These are phyloP conservation scores for Embidobia sp. DNA, from an alignment of 2,888 invertebrate species.

Conservation along the genomic window DNA sequence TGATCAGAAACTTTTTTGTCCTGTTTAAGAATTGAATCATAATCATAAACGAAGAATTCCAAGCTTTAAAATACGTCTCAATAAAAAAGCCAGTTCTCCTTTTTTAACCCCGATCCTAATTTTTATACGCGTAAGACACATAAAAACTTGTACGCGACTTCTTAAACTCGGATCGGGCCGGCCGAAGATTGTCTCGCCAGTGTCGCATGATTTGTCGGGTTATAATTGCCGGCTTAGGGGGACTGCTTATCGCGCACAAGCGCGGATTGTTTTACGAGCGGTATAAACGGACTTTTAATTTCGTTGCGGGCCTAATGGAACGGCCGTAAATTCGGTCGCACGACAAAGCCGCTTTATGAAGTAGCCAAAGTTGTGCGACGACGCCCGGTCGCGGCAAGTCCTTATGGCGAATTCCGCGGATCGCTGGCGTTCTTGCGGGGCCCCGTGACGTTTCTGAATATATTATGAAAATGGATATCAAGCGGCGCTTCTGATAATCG, in stretches of 20 bases:
- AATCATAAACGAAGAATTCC: too few relatives aligned
- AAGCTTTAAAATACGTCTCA: too few relatives aligned
- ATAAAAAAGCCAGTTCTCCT: too few relatives aligned
- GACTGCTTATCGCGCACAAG: background rate
- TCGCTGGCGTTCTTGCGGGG: slow-evolving; percentile 25
- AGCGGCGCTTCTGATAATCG: slow-evolving; percentile 45
- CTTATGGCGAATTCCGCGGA: slow-evolving; percentile 35
- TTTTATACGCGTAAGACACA: too few relatives aligned
- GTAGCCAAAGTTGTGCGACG: slow-evolving; percentile 33
- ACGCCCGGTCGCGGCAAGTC: background rate
- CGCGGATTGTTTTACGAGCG: slow-evolving; percentile 19
- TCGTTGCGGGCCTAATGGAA: slow-evolving; percentile 24
- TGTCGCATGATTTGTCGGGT: slow-evolving; percentile 36
- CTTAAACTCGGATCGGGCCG: too few relatives aligned
- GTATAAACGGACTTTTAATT: slow-evolving; percentile 39
- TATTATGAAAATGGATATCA: slow-evolving; percentile 47
- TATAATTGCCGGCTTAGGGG: slow-evolving; percentile 20
- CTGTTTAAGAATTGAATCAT: too few relatives aligned
- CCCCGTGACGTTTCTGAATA: slow-evolving; percentile 42
- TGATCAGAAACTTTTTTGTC: too few relatives aligned
- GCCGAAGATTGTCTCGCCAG: too few relatives aligned
- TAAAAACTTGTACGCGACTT: too few relatives aligned
- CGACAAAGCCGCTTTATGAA: slow-evolving; percentile 34
- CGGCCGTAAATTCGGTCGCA: slow-evolving; percentile 31
- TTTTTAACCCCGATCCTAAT: too few relatives aligned